These are phyloP conservation scores for Zaprionus tsacasi DNA, from an alignment of 1,140 invertebrate genomes.

Conservation along the genomic window DNA sequence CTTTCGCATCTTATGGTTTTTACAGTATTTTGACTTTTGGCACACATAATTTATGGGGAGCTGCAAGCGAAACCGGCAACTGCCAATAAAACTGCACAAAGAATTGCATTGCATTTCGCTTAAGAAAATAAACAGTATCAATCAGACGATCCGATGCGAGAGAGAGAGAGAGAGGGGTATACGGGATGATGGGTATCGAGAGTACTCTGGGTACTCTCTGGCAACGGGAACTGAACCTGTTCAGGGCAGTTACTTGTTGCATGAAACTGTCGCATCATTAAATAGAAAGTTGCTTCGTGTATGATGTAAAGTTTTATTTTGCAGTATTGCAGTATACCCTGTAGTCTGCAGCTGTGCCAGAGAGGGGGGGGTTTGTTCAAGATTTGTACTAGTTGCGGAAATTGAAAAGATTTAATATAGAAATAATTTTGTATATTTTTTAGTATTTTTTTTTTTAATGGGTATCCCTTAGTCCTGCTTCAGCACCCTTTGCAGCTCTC, in stretches of 20 bases:
- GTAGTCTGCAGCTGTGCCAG: not conserved
- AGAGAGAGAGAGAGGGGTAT: conserved; percentile 11
- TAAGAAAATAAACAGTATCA: conserved; percentile 60
- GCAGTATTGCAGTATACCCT: conserved; percentile 20
- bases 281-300: conserved; percentile 66
- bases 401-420: too few species aligned
- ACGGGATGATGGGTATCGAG: not conserved
- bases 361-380: not conserved
- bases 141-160: conserved; percentile 25
- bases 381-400: not conserved
- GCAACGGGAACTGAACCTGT: conserved; percentile 21
- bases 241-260: conserved; percentile 16
- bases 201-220: not conserved
- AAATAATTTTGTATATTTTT: too few species aligned
- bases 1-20: conserved; percentile 25
- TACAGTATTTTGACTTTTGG: conserved; percentile 51
- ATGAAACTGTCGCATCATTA: conserved; percentile 48
- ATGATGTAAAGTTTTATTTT: conserved; percentile 59
- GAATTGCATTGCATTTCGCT: conserved; percentile 46
- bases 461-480: not conserved
- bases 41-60: conserved; percentile 56
- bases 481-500: conserved; percentile 37
- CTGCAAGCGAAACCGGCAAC: conserved; percentile 37
- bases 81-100: conserved; percentile 35
- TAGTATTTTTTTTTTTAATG: not conserved